A percentile compares a stretch with the other conserved stretches of the same genome.
These are phyloP conservation scores for Ophion costatus DNA, from an alignment of 2,888 invertebrate species.

Conservation along the genomic window DNA sequence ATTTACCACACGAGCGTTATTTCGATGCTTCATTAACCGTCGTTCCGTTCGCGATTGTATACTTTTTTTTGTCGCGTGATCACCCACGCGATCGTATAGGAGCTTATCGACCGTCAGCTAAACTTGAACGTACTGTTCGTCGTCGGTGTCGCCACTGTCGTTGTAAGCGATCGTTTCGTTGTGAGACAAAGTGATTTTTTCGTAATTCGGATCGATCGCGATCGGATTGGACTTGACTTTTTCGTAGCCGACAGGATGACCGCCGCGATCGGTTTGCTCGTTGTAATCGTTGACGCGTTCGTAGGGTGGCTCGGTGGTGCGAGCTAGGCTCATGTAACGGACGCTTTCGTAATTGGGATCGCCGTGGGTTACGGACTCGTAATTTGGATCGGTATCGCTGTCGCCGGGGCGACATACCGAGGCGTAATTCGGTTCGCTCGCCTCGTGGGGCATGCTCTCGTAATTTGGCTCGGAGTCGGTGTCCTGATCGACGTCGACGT, in stretches of 20 bases:
- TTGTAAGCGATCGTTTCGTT: constrained; percentile 49
- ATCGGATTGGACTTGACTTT: constrained; percentile 68
- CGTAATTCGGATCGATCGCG: constrained; percentile 71
- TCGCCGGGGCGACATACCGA: constrained; percentile 85
- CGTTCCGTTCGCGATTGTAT: not conserved
- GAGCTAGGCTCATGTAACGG: constrained; percentile 87
- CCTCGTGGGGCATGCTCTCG: constrained; percentile 88
- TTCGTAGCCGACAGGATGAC: constrained; percentile 69
- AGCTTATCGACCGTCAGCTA: constrained; percentile 56
- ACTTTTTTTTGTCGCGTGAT: not conserved
- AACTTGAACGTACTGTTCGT: constrained; percentile 81
- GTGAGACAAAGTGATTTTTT: constrained; percentile 69
- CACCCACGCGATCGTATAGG: not conserved
- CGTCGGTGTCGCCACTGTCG: constrained; percentile 77
- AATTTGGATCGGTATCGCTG: constrained; percentile 90
- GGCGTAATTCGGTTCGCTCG: constrained; percentile 86
- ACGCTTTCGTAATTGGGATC: constrained; percentile 94
- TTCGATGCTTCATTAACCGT: not conserved
- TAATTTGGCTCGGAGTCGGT: constrained; percentile 89
- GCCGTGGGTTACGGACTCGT: constrained; percentile 88
- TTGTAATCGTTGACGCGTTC: constrained; percentile 78
- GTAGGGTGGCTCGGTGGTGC: constrained; percentile 86
- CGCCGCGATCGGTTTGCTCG: constrained; percentile 33
- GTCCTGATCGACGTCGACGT: constrained; percentile 81
- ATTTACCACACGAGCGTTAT: not conserved